A percentile compares a stretch with the other conserved stretches of the same genome.
Evolutionary conservation across 2,888 invertebrate species (phyloP).

Genomic region (Dasypolia templi): DNA sequence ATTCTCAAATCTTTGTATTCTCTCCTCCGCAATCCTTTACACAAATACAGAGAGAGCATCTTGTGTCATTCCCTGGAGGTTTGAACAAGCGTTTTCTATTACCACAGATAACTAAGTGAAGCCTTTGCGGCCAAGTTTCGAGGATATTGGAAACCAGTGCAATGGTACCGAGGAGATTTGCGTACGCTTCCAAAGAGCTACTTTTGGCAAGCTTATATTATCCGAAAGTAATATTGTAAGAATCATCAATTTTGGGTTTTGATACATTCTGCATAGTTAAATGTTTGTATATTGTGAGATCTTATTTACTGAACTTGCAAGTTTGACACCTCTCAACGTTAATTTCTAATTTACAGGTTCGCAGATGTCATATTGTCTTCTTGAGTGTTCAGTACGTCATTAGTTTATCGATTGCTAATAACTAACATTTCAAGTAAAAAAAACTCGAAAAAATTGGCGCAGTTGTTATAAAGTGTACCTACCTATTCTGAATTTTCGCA

Average conservation of each 20-base stretch:
- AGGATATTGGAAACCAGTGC: constrained; percentile 49
- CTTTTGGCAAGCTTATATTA: constrained; percentile 13
- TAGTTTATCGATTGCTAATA: neutral
- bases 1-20: constrained; percentile 47
- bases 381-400: neutral
- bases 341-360: neutral
- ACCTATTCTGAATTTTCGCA: neutral
- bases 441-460: neutral
- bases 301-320: neutral
- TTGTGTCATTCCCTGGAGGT: constrained; percentile 38
- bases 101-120: constrained; percentile 52
- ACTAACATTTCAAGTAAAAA: neutral
- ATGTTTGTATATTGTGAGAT: neutral
- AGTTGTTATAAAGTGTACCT: neutral
- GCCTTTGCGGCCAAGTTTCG: constrained; percentile 42
- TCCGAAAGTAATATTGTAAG: constrained; percentile 6
- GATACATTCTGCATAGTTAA: neutral
- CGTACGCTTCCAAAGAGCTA: constrained; percentile 16
- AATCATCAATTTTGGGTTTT: constrained; percentile 8
- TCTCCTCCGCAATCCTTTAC: constrained; percentile 40
- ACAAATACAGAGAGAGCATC: constrained; percentile 46
- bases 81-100: constrained; percentile 62
- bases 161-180: constrained; percentile 40
- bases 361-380: neutral
- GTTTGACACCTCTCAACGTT: neutral